Evolutionary conservation across 1,140 invertebrate species (phyloP), one percentile per base, ranked within the genome.

Genomic region (Aphelenchoides fujianensis): DNA sequence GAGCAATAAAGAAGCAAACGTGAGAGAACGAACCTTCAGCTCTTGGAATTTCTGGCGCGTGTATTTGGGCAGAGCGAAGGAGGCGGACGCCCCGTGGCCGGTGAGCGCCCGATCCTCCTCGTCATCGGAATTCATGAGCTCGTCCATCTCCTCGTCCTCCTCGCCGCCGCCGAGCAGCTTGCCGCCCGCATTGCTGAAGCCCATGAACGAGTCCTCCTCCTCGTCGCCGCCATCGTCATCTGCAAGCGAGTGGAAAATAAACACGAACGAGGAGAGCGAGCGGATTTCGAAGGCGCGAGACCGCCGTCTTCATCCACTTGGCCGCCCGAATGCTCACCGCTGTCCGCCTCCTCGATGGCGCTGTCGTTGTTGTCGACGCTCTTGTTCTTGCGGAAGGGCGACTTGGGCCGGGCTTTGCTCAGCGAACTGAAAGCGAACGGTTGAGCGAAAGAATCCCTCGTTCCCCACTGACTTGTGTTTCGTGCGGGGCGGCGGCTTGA

Each of bases 201-300:
- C 57, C 54, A 55, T 70, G 16, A 75, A 63, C 2, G 68, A 41
- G 1, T 71, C 78, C 23, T 79, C 78, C 36, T 79, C 78, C 48
- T 79, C 74, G 62, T 72, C 73, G 9, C 57, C 52, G n/a, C 64
- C 69, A 34, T 78, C 76, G n/a, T 78, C 76, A 59, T 72, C 73
- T 61, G 69, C 57, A 73, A 48, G 9, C 2, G 1, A 19, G 61
- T 35, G 16, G 12, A 0, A 30, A n/a, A 1, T 71, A 1, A 48
- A n/a, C n/a, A n/a, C n/a, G n/a, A n/a, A n/a, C n/a, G n/a, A n/a
- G n/a, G n/a, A 48, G 41, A 12, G 23, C 12, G 23, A 48, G 12
- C 23, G 41, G 41, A 48, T 48, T 48, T 12, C n/a, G 32, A 3
- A 67, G 23, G 2, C 16, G 32, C n/a, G n/a, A n/a, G n/a, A n/a